Conservation (phyloP, 2,113 vertebrate species). For the Aviceda subcristata region DNA sequence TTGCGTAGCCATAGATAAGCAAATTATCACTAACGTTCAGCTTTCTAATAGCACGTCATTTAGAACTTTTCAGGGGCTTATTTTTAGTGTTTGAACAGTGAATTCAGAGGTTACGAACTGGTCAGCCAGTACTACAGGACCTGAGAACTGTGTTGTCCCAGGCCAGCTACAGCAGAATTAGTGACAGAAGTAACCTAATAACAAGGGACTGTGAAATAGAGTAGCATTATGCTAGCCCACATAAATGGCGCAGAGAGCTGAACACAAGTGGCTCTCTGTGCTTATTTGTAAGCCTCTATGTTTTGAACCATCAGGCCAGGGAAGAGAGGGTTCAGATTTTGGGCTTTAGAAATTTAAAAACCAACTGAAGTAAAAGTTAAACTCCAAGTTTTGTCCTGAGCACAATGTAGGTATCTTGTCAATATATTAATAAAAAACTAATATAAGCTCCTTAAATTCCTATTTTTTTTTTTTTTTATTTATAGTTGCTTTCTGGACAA, state of each 20-base stretch:
- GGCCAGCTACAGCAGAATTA: neutral
- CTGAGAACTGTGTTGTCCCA: neutral
- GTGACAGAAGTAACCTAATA: neutral
- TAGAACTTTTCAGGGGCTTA: neutral
- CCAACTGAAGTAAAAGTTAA: neutral
- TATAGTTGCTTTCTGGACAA: neutral
- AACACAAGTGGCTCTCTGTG: neutral
- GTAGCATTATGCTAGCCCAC: neutral
- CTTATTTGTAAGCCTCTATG: neutral
- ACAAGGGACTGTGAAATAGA: neutral
- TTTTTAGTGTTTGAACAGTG: neutral
- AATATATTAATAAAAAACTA: neutral
- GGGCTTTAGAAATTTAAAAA: neutral
- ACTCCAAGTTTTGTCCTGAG: neutral
- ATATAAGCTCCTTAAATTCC: neutral
- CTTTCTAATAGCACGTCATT: neutral
- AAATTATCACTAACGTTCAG: neutral
- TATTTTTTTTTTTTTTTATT: neutral
- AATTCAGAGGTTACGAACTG: neutral
- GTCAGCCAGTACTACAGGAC: neutral
- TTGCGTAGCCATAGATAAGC: neutral
- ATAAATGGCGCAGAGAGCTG: neutral
- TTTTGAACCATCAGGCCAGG: neutral
- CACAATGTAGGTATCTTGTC: neutral
- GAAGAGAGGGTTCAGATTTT: neutral